phyloP scores from a whole-genome alignment of 2,113 vertebrate species.

The Garra rufa region DNA sequence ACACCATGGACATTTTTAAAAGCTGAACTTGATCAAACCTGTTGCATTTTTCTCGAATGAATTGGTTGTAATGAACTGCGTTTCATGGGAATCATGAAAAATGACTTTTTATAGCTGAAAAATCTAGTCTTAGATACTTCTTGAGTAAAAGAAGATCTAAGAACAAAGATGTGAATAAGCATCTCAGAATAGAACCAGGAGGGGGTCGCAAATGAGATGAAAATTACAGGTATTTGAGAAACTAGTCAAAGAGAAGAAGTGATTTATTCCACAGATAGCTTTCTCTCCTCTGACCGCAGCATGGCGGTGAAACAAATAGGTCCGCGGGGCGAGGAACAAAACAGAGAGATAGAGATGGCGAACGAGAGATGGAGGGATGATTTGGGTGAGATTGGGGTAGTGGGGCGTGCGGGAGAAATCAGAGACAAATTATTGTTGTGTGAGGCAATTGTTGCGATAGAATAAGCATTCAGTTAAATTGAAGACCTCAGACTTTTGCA shows the following conservation, averaged over 20 bases:
- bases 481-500: slow-evolving; percentile 50
- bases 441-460: slow-evolving; percentile 35
- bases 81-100: background rate
- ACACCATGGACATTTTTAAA: background rate
- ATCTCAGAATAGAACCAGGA: background rate
- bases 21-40: background rate
- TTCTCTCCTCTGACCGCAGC: background rate
- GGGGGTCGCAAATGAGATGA: slow-evolving; percentile 25
- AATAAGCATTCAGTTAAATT: slow-evolving; percentile 41
- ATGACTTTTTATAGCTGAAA: background rate
- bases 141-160: background rate
- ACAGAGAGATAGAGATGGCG: slow-evolving; percentile 5
- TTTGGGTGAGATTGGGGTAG: slow-evolving; percentile 9
- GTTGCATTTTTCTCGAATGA: background rate
- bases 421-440: slow-evolving; percentile 23
- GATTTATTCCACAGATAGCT: slow-evolving; percentile 35
- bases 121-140: background rate
- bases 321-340: background rate
- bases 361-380: slow-evolving; percentile 20
- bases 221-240: slow-evolving; percentile 67
- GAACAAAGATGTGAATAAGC: background rate
- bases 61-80: background rate
- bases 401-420: slow-evolving; percentile 18
- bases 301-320: background rate
- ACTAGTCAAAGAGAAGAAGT: slow-evolving; percentile 49